phyloP scores from a whole-genome alignment of 2,888 invertebrate species.

The Gnatocerus cornutus region DNA sequence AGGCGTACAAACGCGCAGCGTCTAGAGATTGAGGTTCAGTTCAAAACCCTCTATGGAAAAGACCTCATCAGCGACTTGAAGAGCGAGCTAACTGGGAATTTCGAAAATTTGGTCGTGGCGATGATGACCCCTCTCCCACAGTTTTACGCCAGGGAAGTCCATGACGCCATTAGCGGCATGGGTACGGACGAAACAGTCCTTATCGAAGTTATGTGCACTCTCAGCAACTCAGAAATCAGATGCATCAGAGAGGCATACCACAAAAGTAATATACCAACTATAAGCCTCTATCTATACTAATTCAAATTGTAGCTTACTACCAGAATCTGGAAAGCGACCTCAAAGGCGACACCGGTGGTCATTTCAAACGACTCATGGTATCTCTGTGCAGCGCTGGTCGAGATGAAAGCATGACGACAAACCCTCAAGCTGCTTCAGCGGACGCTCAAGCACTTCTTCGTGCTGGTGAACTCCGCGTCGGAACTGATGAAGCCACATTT shows the following conservation, averaged over 20 bases:
- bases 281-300: neutral
- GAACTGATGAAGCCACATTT: conserved; percentile 90
- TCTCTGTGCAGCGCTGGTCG: conserved; percentile 55
- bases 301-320: conserved; percentile 52
- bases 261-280: conserved; percentile 15
- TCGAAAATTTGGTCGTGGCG: conserved; percentile 86
- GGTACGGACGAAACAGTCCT: conserved; percentile 86
- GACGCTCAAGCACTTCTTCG: conserved; percentile 54
- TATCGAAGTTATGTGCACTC: conserved; percentile 88
- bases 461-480: conserved; percentile 73
- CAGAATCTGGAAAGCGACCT: conserved; percentile 55
- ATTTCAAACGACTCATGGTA: conserved; percentile 56
- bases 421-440: conserved; percentile 46
- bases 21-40: conserved; percentile 85
- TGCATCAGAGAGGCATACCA: conserved; percentile 74
- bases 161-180: conserved; percentile 86
- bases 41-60: conserved; percentile 87
- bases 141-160: conserved; percentile 86
- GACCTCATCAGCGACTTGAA: conserved; percentile 81
- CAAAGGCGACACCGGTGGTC: conserved; percentile 54
- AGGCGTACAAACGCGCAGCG: conserved; percentile 87
- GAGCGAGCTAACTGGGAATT: conserved; percentile 88
- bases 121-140: conserved; percentile 88
- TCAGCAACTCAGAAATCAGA: conserved; percentile 86
- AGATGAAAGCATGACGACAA: conserved; percentile 45